Base-by-base conservation (phyloP, 2,888 invertebrate genomes). In the Thymelicus acteon region DNA sequence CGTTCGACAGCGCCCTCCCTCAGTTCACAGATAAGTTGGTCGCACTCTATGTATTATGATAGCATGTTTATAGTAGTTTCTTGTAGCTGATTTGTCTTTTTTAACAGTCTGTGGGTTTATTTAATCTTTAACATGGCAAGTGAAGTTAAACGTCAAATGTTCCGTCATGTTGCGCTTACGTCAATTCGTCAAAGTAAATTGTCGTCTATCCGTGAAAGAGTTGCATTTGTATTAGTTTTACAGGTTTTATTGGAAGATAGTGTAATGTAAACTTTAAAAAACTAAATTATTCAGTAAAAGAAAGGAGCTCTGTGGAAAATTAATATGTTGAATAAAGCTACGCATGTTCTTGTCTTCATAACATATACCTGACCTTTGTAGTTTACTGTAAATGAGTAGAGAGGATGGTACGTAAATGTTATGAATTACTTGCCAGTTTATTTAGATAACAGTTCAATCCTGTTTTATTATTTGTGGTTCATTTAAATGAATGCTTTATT, bases 351-450 rank as follows among this genome's bases (percentile, higher is more conserved):
- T 68, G 67, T 72, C 72, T 71, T 63, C 74, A 71, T 67, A 71
- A 68, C 75, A 72, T 76, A 61, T 67, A 80, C 78, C 73, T 79
- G 79, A 82, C 80, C 76, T 76, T 72, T 75, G 72, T 73, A 57
- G 63, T 75, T 19, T 19, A 31, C 49, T 67, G 75, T 74, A 71
- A 48, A 63, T 63, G 71, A 72, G 66, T 72, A 72, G 69, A 72
- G 72, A 75, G 72, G 76, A 78, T 77, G 76, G 76, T 77, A 73
- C 62, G 76, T 74, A 63, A 67, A 73, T 74, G 65, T 73, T 74
- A 73, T 72, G 64, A 73, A 68, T 72, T 70, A 58, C 39, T 31
- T 40, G 39, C 19, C 13, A 69, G 48, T 58, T 63, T 57, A 54
- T 63, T 64, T 62, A 72, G 62, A 68, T 73, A 62, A 66, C 47